Evolutionary conservation across 2,888 invertebrate species (phyloP).

Genomic region (Neria commutata): DNA sequence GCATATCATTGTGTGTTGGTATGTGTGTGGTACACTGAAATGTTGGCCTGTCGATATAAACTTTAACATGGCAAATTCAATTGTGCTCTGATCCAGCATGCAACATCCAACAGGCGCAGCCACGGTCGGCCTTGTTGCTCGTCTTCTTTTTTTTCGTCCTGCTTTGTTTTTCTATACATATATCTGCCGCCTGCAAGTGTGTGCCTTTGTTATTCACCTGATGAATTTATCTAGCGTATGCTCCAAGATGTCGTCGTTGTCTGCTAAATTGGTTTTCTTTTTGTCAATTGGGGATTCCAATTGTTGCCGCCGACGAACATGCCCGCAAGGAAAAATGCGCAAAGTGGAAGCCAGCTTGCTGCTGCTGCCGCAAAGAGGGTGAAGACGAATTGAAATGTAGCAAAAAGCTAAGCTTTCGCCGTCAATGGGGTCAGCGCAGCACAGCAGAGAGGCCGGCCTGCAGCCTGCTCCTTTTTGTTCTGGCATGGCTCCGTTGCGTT

Average conservation of each 20-base stretch:
- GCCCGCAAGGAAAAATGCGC: conserved; percentile 27
- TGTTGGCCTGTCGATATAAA: conserved; percentile 32
- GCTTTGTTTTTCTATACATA: conserved; percentile 12
- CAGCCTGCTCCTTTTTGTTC: conserved; percentile 8
- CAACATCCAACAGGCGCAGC: too few relatives aligned
- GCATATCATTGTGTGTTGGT: conserved; percentile 4
- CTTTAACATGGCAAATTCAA: conserved; percentile 57
- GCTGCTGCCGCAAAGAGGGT: conserved; percentile 38
- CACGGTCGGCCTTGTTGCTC: conserved; percentile 18
- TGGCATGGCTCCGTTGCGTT: background rate
- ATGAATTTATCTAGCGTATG: conserved; percentile 55
- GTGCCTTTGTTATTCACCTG: conserved; percentile 49
- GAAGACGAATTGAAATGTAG: conserved; percentile 43
- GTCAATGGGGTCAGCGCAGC: conserved; percentile 53
- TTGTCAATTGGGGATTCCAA: conserved; percentile 60
- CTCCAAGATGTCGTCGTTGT: conserved; percentile 49
- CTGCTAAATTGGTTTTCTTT: conserved; percentile 60
- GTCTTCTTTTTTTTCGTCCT: conserved; percentile 9
- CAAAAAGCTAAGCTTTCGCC: conserved; percentile 50
- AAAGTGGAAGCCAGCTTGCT: background rate
- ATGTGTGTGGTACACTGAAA: conserved; percentile 19
- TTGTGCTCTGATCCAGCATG: conserved; percentile 41
- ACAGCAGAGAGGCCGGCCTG: background rate
- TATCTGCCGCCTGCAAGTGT: conserved; percentile 6
- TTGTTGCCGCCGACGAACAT: conserved; percentile 52